Conservation (phyloP, 30 jellyfish, hydroid and myxozoan genomes). For the Calvadosia cruxmelitensis region DNA sequence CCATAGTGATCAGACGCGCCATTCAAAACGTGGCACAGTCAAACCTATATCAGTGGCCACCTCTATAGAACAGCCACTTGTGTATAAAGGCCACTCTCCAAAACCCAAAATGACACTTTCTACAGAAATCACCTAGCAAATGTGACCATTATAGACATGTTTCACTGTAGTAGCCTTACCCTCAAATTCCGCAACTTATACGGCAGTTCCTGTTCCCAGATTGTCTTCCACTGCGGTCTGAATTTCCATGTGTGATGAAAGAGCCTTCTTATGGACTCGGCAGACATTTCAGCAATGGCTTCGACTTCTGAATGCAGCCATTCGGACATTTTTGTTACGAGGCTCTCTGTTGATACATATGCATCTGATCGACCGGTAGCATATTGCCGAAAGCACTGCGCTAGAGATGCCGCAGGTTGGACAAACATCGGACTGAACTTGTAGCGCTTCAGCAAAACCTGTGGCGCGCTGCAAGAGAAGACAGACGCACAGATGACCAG, state of each 20-base stretch:
- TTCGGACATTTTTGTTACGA: neutral
- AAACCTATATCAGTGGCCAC: too few species aligned
- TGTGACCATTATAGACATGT: too few species aligned
- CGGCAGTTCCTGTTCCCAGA: conserved; percentile 4
- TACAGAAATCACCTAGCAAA: too few species aligned
- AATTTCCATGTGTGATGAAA: conserved; percentile 15
- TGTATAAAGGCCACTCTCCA: too few species aligned
- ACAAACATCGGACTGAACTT: conserved; percentile 23
- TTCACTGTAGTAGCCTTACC: conserved; percentile 17
- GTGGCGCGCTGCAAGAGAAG: too few species aligned
- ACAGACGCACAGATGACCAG: too few species aligned
- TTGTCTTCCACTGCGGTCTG: conserved; percentile 6
- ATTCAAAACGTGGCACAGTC: too few species aligned
- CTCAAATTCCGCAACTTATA: conserved; percentile 6
- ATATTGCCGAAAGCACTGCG: conserved; percentile 24
- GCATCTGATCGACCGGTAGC: neutral
- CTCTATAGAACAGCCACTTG: too few species aligned
- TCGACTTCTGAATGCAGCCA: conserved; percentile 27
- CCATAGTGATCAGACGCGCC: too few species aligned
- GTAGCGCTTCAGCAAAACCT: conserved; percentile 21
- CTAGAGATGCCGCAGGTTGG: conserved; percentile 11
- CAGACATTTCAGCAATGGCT: conserved; percentile 9
- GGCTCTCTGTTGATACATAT: neutral
- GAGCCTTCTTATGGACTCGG: conserved; percentile 9
- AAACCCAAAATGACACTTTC: too few species aligned